Conservation (phyloP, 2,113 vertebrate species). For the Tupaia tana region DNA sequence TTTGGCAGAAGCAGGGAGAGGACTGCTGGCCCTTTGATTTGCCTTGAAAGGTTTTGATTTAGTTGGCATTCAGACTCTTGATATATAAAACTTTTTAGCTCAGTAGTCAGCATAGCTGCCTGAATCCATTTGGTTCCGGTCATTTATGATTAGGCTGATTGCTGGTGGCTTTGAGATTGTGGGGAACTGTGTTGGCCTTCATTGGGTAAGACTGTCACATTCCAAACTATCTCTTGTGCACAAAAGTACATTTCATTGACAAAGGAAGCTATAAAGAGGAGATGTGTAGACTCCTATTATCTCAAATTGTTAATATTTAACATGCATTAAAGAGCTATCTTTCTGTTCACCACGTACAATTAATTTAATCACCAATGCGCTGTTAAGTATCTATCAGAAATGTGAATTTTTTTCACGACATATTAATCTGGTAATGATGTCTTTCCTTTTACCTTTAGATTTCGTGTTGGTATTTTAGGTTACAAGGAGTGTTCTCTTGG, state of each 20-base stretch:
- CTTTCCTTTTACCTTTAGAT: constrained; percentile 70
- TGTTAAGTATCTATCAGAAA: constrained; percentile 75
- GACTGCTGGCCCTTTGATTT: constrained; percentile 72
- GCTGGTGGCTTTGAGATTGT: constrained; percentile 79
- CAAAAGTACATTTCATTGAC: constrained; percentile 82
- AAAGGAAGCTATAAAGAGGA: constrained; percentile 81
- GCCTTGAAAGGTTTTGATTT: constrained; percentile 84
- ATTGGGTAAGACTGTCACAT: constrained; percentile 77
- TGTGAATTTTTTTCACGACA: constrained; percentile 66
- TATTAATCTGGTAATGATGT: constrained; percentile 77
- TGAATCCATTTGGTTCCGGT: constrained; percentile 86
- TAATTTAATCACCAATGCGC: constrained; percentile 79
- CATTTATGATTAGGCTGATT: constrained; percentile 86
- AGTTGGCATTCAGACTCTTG: constrained; percentile 81
- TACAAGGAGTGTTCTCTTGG: neutral
- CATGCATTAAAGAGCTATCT: constrained; percentile 78
- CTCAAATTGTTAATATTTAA: constrained; percentile 80
- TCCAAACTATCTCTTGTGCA: constrained; percentile 79
- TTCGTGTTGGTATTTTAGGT: constrained; percentile 48
- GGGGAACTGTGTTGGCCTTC: constrained; percentile 71
- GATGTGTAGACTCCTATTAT: constrained; percentile 56
- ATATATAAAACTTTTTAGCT: constrained; percentile 84
- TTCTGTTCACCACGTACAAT: constrained; percentile 77
- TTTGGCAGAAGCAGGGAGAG: constrained; percentile 61
- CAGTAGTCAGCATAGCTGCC: constrained; percentile 84